These are phyloP conservation scores for Cyrtonyx montezumae DNA, from an alignment of 2,113 vertebrate genomes.

Conservation along the genomic window DNA sequence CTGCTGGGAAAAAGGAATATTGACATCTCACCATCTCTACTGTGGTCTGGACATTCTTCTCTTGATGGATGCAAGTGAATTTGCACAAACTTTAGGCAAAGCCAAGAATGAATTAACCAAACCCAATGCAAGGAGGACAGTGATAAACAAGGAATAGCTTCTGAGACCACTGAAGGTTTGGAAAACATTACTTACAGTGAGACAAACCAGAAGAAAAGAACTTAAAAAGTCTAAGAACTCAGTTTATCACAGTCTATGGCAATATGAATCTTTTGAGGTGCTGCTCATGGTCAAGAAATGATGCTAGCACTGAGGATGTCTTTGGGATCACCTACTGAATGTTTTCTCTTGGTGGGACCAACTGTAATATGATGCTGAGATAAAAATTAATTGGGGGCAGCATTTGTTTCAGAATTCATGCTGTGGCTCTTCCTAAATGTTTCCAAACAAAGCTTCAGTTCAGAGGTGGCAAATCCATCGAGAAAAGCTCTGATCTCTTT, in stretches of 20 bases:
- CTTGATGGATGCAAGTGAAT: background rate
- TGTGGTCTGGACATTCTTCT: constrained; percentile 25
- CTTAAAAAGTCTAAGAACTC: background rate
- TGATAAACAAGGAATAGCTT: constrained; percentile 30
- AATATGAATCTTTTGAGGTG: background rate
- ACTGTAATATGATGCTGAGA: background rate
- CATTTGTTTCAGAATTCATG: background rate
- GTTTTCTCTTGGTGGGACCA: background rate
- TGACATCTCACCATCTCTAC: background rate
- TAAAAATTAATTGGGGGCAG: background rate
- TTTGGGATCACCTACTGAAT: background rate
- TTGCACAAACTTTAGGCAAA: constrained; percentile 37
- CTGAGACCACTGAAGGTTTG: background rate
- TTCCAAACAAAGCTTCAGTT: background rate
- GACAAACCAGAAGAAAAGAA: constrained; percentile 14
- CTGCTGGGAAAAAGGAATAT: background rate
- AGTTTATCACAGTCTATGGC: background rate
- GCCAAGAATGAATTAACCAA: constrained; percentile 31
- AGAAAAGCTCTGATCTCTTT: background rate
- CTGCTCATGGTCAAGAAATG: background rate
- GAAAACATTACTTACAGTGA: constrained; percentile 39
- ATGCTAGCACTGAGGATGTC: background rate
- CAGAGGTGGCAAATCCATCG: background rate
- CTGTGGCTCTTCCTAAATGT: fast-evolving
- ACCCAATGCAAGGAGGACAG: constrained; percentile 32